A percentile compares a stretch with the other conserved stretches of the same genome.
These are phyloP conservation scores for Pseudococcus viburni DNA, from an alignment of 2,888 invertebrate species.

Conservation along the genomic window DNA sequence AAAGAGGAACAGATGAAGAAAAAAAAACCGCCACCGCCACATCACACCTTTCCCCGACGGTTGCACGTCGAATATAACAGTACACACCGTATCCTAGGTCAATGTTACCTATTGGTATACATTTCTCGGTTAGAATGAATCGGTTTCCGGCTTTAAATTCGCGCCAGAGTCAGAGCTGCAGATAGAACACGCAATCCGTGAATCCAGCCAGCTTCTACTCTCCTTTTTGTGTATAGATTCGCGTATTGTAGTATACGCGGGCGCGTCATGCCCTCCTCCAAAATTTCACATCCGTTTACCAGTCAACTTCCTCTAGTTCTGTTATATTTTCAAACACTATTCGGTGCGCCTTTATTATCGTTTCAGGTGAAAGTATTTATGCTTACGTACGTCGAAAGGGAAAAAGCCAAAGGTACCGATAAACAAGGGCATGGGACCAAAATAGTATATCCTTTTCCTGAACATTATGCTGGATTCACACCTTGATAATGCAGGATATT, in stretches of 20 bases:
- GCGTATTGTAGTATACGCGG: not conserved
- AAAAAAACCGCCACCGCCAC: not conserved
- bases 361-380: not conserved
- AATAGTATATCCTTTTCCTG: not conserved
- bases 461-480: not conserved
- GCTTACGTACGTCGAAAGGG: not conserved
- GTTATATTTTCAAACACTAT: not conserved
- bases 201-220: not conserved
- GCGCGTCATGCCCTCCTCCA: not conserved
- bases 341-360: not conserved
- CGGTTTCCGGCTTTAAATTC: slow-evolving; percentile 16
- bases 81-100: slow-evolving; percentile 52
- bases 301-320: not conserved
- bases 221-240: not conserved
- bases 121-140: not conserved
- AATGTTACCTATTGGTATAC: slow-evolving; percentile 19
- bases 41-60: not conserved
- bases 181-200: not conserved
- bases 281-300: not conserved
- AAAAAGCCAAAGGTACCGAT: not conserved
- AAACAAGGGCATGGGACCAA: not conserved
- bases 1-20: not conserved
- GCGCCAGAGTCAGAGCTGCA: not conserved
- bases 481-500: not conserved
- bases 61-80: slow-evolving; percentile 47